These are phyloP conservation scores for Cephus rjabovi DNA, from an alignment of 2,888 invertebrate species.

Conservation along the genomic window DNA sequence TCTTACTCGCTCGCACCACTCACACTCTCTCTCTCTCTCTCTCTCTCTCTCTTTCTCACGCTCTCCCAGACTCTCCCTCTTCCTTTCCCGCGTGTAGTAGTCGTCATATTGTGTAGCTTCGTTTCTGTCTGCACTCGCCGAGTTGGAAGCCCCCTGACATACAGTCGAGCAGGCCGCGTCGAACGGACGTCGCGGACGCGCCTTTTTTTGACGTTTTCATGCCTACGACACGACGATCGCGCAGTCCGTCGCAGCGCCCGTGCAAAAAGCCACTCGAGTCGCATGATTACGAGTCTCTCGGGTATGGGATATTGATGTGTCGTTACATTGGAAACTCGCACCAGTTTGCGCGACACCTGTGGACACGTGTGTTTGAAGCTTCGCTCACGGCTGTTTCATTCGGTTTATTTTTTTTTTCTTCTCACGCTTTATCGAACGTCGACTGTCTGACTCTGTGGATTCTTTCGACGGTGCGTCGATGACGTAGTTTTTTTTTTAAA, in stretches of 20 bases:
- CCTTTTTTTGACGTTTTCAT: slow-evolving; percentile 9
- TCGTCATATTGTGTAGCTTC: slow-evolving; percentile 62
- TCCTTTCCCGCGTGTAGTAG: slow-evolving; percentile 45
- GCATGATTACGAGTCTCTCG: neutral
- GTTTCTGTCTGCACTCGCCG: slow-evolving; percentile 62
- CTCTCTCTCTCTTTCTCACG: slow-evolving; percentile 28
- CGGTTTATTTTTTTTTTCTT: neutral
- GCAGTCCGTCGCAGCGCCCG: neutral
- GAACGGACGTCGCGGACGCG: slow-evolving; percentile 32
- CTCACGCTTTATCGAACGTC: neutral
- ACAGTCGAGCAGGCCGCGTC: slow-evolving; percentile 46
- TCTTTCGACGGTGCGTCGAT: neutral
- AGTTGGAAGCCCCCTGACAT: slow-evolving; percentile 57
- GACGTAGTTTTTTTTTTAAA: neutral
- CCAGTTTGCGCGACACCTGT: neutral
- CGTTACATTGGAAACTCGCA: neutral
- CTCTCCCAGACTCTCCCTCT: slow-evolving; percentile 27
- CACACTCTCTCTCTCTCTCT: slow-evolving; percentile 24
- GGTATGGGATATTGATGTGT: neutral
- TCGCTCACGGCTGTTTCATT: neutral
- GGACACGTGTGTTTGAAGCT: neutral
- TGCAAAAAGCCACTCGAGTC: neutral
- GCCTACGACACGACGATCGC: neutral
- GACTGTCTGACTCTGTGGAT: neutral
- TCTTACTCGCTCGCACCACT: slow-evolving; percentile 27